A percentile compares a stretch with the other conserved stretches of the same genome.
These are phyloP conservation scores for Glareola pratincola DNA, from an alignment of 2,113 vertebrate genomes.

Conservation along the genomic window DNA sequence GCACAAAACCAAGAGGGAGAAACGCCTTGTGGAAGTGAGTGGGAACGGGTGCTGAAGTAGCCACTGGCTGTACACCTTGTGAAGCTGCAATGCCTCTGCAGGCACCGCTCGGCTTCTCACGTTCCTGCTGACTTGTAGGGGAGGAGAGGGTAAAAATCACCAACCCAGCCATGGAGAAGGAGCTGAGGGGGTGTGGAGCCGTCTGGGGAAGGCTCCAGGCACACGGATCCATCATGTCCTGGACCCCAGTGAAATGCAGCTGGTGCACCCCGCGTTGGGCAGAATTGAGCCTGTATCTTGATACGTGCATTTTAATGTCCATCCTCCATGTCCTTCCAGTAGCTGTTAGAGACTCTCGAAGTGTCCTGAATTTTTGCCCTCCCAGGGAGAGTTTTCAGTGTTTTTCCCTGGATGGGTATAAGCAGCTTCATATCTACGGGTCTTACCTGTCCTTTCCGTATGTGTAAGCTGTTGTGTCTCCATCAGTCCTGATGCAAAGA, in stretches of 20 bases:
- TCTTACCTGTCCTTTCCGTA: neutral
- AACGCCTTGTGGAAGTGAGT: neutral
- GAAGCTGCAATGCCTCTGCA: neutral
- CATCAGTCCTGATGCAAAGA: neutral
- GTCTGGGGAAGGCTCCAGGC: neutral
- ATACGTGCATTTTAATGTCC: neutral
- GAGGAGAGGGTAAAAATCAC: neutral
- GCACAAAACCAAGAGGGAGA: neutral
- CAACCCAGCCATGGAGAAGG: neutral
- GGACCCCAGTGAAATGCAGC: neutral
- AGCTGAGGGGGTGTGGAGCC: neutral
- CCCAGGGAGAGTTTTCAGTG: neutral
- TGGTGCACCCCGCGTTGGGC: rapidly evolving
- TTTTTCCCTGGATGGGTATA: neutral
- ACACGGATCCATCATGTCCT: rapidly evolving
- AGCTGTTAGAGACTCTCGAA: neutral
- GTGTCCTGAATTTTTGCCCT: neutral
- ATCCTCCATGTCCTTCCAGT: neutral
- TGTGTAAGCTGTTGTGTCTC: neutral
- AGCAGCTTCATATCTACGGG: neutral
- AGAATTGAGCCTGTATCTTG: neutral
- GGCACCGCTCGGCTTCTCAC: neutral
- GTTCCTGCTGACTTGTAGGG: neutral
- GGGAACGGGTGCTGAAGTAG: neutral
- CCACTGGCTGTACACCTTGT: neutral